Percentiles rank a stretch among this genome's conserved stretches.
Evolutionary conservation across 2,113 vertebrate genomes (phyloP).

Genomic region (Myotis brandtii): DNA sequence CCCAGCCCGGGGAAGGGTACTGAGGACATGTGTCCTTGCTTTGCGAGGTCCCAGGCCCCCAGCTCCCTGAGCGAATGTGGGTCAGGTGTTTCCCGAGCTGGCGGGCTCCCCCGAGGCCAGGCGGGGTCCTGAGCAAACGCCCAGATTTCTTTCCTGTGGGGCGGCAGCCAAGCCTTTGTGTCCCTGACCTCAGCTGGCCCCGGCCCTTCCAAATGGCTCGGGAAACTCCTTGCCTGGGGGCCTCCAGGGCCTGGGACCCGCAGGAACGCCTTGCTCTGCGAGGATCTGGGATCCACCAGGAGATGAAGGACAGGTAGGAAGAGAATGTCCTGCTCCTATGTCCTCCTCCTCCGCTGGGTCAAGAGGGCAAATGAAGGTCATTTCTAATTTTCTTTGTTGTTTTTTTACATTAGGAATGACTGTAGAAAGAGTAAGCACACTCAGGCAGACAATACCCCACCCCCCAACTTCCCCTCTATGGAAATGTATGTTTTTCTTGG

Average conservation of each 20-base stretch:
- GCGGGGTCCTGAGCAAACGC: background rate
- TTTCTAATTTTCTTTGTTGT: background rate
- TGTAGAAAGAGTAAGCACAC: background rate
- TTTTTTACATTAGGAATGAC: background rate
- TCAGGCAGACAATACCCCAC: background rate
- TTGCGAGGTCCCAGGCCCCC: background rate
- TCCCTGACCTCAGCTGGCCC: background rate
- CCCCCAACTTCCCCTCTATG: background rate
- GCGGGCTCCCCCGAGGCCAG: background rate
- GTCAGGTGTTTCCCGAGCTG: constrained; percentile 31
- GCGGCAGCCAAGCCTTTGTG: background rate
- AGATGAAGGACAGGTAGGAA: background rate
- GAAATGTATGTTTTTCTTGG: background rate
- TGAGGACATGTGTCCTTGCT: background rate
- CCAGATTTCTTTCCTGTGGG: background rate
- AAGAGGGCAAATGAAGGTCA: background rate
- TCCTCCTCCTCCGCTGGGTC: background rate
- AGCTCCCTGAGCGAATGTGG: background rate
- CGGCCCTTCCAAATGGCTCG: background rate
- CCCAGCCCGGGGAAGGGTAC: background rate
- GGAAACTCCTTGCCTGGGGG: background rate
- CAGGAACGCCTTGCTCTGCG: background rate
- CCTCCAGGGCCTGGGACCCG: background rate
- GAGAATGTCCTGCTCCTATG: background rate
- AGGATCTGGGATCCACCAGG: background rate